phyloP scores from a whole-genome alignment of 2,113 vertebrate species.

The Xyliphius kryptos region DNA sequence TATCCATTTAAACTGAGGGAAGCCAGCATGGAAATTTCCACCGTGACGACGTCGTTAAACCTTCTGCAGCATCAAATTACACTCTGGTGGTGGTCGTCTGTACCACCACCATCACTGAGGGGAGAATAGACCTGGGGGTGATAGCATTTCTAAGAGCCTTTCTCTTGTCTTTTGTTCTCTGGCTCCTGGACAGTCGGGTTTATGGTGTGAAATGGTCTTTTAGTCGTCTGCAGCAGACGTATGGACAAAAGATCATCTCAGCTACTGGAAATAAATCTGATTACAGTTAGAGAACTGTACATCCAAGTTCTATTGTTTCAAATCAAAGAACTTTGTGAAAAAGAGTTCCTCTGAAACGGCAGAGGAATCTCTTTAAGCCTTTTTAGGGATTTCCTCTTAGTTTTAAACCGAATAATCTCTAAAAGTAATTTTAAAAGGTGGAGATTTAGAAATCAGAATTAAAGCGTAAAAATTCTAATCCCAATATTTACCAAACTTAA shows the following conservation, averaged over 20 bases:
- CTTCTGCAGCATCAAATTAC: constrained; percentile 40
- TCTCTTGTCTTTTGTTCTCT: not conserved
- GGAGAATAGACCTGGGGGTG: not conserved
- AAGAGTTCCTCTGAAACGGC: too few relatives aligned
- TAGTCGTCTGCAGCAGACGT: not conserved
- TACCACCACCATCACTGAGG: not conserved
- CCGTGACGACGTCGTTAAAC: constrained; percentile 36
- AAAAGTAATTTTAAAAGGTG: too few relatives aligned
- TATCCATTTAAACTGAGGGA: constrained; percentile 33
- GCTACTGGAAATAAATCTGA: too few relatives aligned
- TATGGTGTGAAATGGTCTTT: not conserved
- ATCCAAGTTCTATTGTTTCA: too few relatives aligned
- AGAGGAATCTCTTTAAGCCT: too few relatives aligned
- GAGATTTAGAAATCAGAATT: too few relatives aligned
- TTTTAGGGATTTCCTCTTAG: too few relatives aligned
- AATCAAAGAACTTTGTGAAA: too few relatives aligned
- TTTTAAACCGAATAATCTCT: too few relatives aligned
- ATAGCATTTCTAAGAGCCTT: not conserved
- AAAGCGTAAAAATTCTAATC: too few relatives aligned
- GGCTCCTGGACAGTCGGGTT: not conserved
- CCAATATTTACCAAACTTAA: too few relatives aligned
- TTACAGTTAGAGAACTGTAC: too few relatives aligned
- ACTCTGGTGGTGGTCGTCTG: constrained; percentile 8
- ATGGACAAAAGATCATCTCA: not conserved
- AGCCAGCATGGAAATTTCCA: constrained; percentile 46